phyloP scores from a whole-genome alignment of 1,140 invertebrate species.

The Stegodyphus dumicola region DNA sequence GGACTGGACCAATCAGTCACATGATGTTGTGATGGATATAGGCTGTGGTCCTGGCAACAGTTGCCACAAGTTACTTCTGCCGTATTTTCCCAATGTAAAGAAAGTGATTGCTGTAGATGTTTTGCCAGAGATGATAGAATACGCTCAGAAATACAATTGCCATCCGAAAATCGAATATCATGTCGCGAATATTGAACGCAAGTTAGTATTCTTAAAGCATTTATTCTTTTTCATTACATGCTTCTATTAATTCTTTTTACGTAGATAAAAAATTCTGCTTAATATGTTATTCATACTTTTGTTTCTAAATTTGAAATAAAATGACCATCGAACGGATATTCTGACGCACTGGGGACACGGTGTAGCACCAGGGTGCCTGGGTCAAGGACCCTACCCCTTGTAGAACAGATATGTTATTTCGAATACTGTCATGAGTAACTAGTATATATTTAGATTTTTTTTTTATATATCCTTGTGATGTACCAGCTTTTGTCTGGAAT shows the following conservation, averaged over 20 bases:
- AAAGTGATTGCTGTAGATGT: slow-evolving; percentile 17
- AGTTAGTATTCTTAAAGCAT: slow-evolving; percentile 7
- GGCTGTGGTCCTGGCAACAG: slow-evolving; percentile 25
- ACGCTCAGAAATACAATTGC: slow-evolving; percentile 1
- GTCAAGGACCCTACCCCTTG: too few relatives aligned
- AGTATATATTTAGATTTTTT: too few relatives aligned
- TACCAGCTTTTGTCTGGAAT: too few relatives aligned
- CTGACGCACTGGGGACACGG: too few relatives aligned
- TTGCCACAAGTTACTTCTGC: background rate
- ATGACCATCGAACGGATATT: too few relatives aligned
- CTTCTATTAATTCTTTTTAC: background rate
- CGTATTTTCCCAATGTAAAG: background rate
- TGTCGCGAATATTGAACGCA: slow-evolving; percentile 5
- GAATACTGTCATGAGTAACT: too few relatives aligned
- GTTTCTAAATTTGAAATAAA: too few relatives aligned
- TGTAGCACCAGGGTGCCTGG: too few relatives aligned
- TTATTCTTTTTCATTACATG: background rate
- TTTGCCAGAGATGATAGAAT: slow-evolving; percentile 16
- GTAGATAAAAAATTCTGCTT: background rate
- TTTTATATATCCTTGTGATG: too few relatives aligned
- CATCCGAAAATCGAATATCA: slow-evolving; percentile 19
- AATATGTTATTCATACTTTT: background rate
- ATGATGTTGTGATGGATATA: slow-evolving; percentile 28
- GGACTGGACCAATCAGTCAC: background rate
- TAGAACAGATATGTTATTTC: too few relatives aligned